Evolutionary conservation across 2,888 invertebrate species (phyloP), one percentile per base, ranked within the genome.

Genomic region (Acronicta alni): DNA sequence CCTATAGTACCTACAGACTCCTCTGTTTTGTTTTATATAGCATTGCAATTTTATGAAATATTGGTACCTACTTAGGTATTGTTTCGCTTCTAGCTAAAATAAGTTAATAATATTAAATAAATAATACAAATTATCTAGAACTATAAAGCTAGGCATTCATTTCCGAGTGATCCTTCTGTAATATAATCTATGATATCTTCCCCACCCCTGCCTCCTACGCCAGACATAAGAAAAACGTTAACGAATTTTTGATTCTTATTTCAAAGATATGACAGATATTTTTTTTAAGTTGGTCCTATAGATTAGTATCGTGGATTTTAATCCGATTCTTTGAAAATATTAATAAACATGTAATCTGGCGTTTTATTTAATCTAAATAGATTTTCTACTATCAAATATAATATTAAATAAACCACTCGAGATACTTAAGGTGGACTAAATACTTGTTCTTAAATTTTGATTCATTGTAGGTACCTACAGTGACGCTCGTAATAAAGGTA

Each of bases 181-280:
- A 7, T 4, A 0, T 16, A 32, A n/a, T 18, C 20, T 43, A 10
- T 18, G 15, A 0, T 42, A 20, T 42, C 77, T 61, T 75, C 64
- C 74, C 74, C 46, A 53, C 57, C 56, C 73, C 61, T 54, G 49
- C 67, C 67, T 68, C 66, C 71, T 66, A 61, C 57, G 63, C 68
- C 70, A 68, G 69, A 67, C 77, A 81, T 77, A 76, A 49, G 78
- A 76, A 75, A 79, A 80, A 80, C 78, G 79, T 79, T 74, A 73
- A 71, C 67, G 61, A 69, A 74, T 76, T 76, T 75, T 64, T 70
- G 57, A 67, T 67, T 66, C 68, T 57, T 66, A 74, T 73, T 75
- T 73, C 51, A 53, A 71, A 64, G 57, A 51, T 70, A 77, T 77
- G 74, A 79, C 75, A 72, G 75, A 62, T 72, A 57, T 73, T 49